A percentile compares a stretch with the other conserved stretches of the same genome.
Evolutionary conservation across 1,140 invertebrate species (phyloP).

Genomic region (Drosophila erecta): DNA sequence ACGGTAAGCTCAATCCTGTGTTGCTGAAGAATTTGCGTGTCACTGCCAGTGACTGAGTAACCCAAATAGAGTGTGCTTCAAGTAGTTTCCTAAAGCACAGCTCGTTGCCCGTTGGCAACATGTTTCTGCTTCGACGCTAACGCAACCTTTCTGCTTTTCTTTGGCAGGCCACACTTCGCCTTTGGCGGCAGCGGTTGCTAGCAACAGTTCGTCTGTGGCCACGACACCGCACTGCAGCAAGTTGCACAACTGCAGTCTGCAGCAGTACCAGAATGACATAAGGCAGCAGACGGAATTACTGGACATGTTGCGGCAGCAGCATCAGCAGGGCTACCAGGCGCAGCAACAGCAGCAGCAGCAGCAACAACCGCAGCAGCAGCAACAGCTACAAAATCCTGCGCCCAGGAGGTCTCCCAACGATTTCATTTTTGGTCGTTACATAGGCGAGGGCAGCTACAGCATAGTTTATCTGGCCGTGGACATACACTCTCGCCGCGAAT

Average conservation of each 20-base stretch:
- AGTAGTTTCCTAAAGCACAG: too few species aligned
- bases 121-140: slow-evolving; percentile 40
- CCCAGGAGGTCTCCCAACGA: slow-evolving; percentile 92
- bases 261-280: slow-evolving; percentile 41
- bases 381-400: slow-evolving; percentile 81
- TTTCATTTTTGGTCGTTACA: slow-evolving; percentile 97
- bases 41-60: too few species aligned
- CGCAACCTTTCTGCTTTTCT: slow-evolving; percentile 17
- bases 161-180: slow-evolving; percentile 73
- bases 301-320: slow-evolving; percentile 42
- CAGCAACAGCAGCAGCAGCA: slow-evolving; percentile 31
- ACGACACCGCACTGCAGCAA: slow-evolving; percentile 61
- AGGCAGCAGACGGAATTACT: slow-evolving; percentile 16
- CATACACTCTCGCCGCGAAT: slow-evolving; percentile 94
- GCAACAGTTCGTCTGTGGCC: slow-evolving; percentile 67
- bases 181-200: slow-evolving; percentile 73
- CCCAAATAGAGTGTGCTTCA: too few species aligned
- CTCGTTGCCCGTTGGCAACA: slow-evolving; percentile 39
- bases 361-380: slow-evolving; percentile 26
- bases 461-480: slow-evolving; percentile 97
- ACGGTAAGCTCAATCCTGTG: slow-evolving; percentile 37
- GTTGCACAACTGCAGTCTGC: slow-evolving; percentile 48
- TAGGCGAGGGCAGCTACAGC: slow-evolving; percentile 98
- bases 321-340: slow-evolving; percentile 13
- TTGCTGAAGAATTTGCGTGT: background rate